These are phyloP conservation scores for Portunus trituberculatus DNA, from an alignment of 1,140 invertebrate genomes.

Conservation along the genomic window DNA sequence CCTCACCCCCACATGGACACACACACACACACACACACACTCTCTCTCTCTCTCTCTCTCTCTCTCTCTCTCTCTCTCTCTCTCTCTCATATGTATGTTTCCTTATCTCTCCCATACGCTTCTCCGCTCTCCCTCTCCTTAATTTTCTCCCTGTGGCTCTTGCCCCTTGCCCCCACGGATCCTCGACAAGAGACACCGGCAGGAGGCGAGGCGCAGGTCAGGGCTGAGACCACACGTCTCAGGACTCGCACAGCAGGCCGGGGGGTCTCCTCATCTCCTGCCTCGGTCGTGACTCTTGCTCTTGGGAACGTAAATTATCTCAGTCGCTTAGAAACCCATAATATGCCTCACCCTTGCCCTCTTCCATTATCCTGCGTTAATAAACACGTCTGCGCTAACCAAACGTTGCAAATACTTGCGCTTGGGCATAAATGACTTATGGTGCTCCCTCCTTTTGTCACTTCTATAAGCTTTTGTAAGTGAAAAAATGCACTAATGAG, in stretches of 20 bases:
- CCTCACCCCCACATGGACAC: neutral
- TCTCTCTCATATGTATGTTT: neutral
- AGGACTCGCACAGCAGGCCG: neutral
- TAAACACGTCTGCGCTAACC: too few relatives aligned
- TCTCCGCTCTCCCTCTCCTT: too few relatives aligned
- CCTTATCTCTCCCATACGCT: too few relatives aligned
- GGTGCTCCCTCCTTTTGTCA: too few relatives aligned
- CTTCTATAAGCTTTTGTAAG: too few relatives aligned
- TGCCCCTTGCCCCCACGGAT: neutral
- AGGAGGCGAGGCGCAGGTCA: neutral
- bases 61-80: conserved; percentile 20
- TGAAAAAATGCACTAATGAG: too few relatives aligned
- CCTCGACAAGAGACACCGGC: neutral
- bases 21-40: conserved; percentile 11
- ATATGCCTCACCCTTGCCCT: too few relatives aligned
- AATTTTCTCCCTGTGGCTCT: neutral
- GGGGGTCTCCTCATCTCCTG: neutral
- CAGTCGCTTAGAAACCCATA: too few relatives aligned
- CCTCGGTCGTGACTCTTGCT: neutral
- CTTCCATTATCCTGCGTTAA: too few relatives aligned
- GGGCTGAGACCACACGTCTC: neutral
- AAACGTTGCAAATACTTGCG: too few relatives aligned
- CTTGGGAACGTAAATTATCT: neutral
- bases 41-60: conserved; percentile 20
- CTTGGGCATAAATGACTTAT: too few relatives aligned